These are phyloP conservation scores for Asteroscopus sphinx DNA, from an alignment of 2,888 invertebrate species.

Conservation along the genomic window DNA sequence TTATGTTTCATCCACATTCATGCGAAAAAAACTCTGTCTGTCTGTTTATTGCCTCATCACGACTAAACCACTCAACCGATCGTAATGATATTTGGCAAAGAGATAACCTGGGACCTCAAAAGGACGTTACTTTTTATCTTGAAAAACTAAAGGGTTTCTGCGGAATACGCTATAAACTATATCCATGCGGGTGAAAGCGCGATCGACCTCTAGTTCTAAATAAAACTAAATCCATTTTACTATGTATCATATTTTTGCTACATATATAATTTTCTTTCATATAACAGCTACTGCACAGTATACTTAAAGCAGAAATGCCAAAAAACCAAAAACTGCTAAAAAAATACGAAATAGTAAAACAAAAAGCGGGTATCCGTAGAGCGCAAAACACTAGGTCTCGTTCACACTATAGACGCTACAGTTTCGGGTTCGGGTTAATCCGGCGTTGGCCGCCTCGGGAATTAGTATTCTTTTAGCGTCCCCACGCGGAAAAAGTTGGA, in stretches of 20 bases:
- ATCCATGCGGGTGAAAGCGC: no score
- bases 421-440: slow-evolving; percentile 67
- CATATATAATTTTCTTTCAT: slow-evolving; percentile 15
- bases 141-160: no score
- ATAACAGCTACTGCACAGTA: slow-evolving; percentile 2
- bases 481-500: slow-evolving; percentile 65
- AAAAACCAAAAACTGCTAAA: slow-evolving; percentile 17
- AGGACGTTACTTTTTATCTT: no score
- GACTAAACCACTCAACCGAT: no score
- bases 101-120: no score
- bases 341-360: slow-evolving; percentile 41
- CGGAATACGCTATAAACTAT: no score
- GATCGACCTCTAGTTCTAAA: no score
- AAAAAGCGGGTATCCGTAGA: slow-evolving; percentile 42
- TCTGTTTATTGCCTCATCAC: no score
- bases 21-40: no score
- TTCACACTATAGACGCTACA: slow-evolving; percentile 53
- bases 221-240: no score
- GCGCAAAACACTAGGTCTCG: slow-evolving; percentile 54
- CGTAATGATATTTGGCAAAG: no score
- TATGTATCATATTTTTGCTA: background rate
- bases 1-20: no score
- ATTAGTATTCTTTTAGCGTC: slow-evolving; percentile 72
- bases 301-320: slow-evolving; percentile 19
- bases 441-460: slow-evolving; percentile 57